These are phyloP conservation scores for Mamestra brassicae DNA, from an alignment of 2,888 invertebrate species.

Conservation along the genomic window DNA sequence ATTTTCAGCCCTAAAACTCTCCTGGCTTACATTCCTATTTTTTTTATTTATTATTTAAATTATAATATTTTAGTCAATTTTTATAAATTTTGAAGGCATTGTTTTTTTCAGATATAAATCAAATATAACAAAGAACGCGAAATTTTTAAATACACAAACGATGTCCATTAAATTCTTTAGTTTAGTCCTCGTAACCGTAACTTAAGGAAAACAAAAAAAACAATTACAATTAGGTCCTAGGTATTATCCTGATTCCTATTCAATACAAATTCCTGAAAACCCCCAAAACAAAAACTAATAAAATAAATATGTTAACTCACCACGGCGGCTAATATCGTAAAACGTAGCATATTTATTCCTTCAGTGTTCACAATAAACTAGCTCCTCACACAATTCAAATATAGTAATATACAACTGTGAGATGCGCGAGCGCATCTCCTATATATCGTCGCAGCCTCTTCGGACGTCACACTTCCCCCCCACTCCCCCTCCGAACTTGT, in stretches of 20 bases:
- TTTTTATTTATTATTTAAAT: not conserved
- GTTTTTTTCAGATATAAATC: too few relatives aligned
- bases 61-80: not conserved
- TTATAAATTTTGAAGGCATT: not conserved
- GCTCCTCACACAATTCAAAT: conserved; percentile 77
- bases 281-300: not conserved
- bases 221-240: not conserved
- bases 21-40: not conserved
- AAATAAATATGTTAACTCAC: conserved; percentile 73
- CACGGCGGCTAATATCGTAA: conserved; percentile 79
- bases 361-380: conserved; percentile 73
- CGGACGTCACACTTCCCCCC: conserved; percentile 81
- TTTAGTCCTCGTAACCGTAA: not conserved
- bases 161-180: too few relatives aligned
- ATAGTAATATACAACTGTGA: conserved; percentile 79
- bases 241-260: not conserved
- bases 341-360: conserved; percentile 78
- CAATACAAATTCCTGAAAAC: not conserved
- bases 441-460: conserved; percentile 86
- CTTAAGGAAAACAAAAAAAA: conserved; percentile 5
- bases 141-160: too few relatives aligned
- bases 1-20: not conserved
- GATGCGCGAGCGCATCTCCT: conserved; percentile 83
- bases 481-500: conserved; percentile 76
- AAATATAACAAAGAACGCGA: too few relatives aligned